Conservation (phyloP, 35 echinoderm and acorn worm species). For the Ophioderma brevispina region DNA sequence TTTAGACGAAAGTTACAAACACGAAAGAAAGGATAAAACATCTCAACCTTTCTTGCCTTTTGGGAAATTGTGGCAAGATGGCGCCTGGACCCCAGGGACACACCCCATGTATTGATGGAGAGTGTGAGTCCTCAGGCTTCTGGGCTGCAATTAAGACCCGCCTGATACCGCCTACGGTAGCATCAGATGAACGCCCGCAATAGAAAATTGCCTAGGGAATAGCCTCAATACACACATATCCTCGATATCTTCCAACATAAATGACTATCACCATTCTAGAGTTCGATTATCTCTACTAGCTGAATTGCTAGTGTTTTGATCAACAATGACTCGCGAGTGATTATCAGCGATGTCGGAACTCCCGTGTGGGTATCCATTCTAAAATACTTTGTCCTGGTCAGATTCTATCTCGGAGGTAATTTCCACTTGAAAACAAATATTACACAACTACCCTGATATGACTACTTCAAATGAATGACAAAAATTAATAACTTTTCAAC, state of each 20-base stretch:
- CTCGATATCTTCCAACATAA: constrained; percentile 10
- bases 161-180: background rate
- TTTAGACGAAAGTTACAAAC: background rate
- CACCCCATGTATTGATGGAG: background rate
- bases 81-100: background rate
- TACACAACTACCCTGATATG: background rate
- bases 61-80: constrained; percentile 9
- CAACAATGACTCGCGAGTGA: background rate
- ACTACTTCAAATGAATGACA: background rate
- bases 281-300: background rate
- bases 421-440: background rate
- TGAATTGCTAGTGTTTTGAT: background rate
- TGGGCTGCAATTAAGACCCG: background rate
- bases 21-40: background rate
- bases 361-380: background rate
- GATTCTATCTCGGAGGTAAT: background rate
- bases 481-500: constrained; percentile 1
- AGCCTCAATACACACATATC: background rate
- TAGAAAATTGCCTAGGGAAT: background rate
- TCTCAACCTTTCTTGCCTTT: background rate
- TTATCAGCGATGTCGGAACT: background rate
- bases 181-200: background rate
- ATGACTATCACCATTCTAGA: background rate
- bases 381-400: background rate
- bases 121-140: background rate